Percentiles rank a stretch among this genome's conserved stretches.
Conservation (phyloP, 2,888 invertebrate genomes). For the Plebejus argus region DNA sequence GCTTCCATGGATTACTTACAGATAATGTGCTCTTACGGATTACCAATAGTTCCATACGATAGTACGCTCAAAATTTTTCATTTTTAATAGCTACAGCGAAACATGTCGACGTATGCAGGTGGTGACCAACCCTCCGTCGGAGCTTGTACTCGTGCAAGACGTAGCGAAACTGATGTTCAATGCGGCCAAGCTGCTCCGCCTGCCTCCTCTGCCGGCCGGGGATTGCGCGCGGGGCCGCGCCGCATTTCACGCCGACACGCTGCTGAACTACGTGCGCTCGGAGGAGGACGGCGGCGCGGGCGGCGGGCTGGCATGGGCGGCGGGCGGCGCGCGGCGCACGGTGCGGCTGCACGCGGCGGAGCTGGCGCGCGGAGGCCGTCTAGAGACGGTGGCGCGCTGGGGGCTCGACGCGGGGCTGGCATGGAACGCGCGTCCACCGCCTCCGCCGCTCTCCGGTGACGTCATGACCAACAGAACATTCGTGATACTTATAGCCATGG, state of each 20-base stretch:
- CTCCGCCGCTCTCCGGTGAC: conserved; percentile 32
- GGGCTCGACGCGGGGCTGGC: conserved; percentile 29
- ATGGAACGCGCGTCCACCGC: conserved; percentile 23
- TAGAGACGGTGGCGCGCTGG: conserved; percentile 36
- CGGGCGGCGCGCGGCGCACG: conserved; percentile 36
- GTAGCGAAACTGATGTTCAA: conserved; percentile 49
- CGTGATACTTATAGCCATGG: conserved; percentile 34
- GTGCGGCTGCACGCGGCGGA: conserved; percentile 41
- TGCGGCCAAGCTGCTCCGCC: conserved; percentile 48
- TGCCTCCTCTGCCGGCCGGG: conserved; percentile 49
- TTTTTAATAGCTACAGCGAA: background rate
- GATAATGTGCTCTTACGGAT: too few relatives aligned
- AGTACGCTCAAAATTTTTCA: background rate
- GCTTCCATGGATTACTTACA: background rate
- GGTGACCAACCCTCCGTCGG: conserved; percentile 38
- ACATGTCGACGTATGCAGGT: conserved; percentile 33
- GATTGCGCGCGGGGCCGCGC: conserved; percentile 55
- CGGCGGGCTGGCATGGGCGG: conserved; percentile 39
- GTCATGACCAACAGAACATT: conserved; percentile 34
- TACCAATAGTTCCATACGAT: background rate
- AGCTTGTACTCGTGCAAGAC: conserved; percentile 55
- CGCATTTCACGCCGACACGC: conserved; percentile 68
- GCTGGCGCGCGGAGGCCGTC: conserved; percentile 40
- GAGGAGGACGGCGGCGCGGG: conserved; percentile 43
- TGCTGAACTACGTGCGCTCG: conserved; percentile 69